Percentiles rank a stretch among this genome's conserved stretches.
Evolutionary conservation across 2,113 vertebrate genomes (phyloP).

Genomic region (Cacatua alba): DNA sequence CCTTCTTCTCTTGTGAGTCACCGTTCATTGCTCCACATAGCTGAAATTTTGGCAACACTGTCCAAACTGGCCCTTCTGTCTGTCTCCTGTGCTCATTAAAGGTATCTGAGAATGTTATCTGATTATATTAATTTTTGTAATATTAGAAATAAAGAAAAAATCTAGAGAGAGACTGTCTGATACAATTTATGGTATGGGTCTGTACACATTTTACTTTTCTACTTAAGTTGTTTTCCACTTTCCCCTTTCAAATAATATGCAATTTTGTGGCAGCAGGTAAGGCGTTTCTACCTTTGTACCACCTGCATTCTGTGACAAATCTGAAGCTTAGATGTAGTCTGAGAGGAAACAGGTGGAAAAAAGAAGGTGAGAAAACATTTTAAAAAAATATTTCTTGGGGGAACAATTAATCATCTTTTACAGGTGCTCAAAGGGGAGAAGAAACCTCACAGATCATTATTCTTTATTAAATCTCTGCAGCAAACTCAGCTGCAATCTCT

Average conservation of each 20-base stretch:
- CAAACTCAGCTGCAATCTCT: not conserved
- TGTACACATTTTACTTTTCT: not conserved
- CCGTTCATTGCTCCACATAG: not conserved
- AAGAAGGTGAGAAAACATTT: not conserved
- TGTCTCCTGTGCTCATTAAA: not conserved
- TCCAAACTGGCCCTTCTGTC: not conserved
- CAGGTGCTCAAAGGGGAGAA: not conserved
- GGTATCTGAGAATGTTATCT: not conserved
- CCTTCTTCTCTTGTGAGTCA: not conserved
- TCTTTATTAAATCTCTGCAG: slow-evolving; percentile 16
- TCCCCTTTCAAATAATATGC: not conserved
- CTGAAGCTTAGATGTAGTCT: not conserved
- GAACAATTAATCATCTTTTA: slow-evolving; percentile 8
- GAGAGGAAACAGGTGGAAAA: not conserved
- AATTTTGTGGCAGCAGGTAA: not conserved
- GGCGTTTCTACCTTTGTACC: not conserved
- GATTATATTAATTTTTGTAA: not conserved
- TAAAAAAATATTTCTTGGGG: not conserved
- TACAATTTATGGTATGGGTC: not conserved
- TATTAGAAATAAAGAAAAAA: no score
- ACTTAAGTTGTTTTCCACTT: not conserved
- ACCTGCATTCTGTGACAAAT: not conserved
- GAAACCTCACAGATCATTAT: not conserved
- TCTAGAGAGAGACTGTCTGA: no score
- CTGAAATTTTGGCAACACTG: not conserved